Evolutionary conservation across 1,140 invertebrate species (phyloP).

Genomic region (Pachypsylla venusta): DNA sequence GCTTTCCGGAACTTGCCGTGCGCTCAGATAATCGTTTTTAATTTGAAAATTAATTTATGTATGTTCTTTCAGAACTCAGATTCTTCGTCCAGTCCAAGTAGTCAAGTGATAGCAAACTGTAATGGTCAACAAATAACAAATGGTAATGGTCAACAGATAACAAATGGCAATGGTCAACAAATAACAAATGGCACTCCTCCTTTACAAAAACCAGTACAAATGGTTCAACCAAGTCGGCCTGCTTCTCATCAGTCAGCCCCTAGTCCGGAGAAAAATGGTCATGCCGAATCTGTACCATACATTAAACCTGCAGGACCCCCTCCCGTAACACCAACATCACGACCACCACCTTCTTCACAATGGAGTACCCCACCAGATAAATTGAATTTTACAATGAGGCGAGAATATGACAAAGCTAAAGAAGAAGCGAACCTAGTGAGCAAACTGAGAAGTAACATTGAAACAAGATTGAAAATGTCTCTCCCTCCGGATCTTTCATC

Average conservation of each 20-base stretch:
- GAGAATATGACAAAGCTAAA: slow-evolving; percentile 75
- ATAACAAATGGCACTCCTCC: no score
- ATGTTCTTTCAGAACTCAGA: slow-evolving; percentile 8
- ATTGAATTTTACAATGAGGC: slow-evolving; percentile 77
- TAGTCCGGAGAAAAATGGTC: not conserved
- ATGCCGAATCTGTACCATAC: slow-evolving; percentile 11
- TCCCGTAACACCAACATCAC: not conserved
- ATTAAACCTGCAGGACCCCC: slow-evolving; percentile 15
- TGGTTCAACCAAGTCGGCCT: slow-evolving; percentile 37
- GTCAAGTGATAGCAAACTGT: not conserved
- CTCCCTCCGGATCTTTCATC: slow-evolving; percentile 74
- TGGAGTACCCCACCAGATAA: slow-evolving; percentile 58
- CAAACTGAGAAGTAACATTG: slow-evolving; percentile 70
- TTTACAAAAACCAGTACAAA: slow-evolving; percentile 41
- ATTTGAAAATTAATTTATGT: no score
- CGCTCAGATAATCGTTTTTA: no score
- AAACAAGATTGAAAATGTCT: slow-evolving; percentile 73
- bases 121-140: not conserved
- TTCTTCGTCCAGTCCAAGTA: not conserved
- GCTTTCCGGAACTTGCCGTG: no score
- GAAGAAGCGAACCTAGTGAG: slow-evolving; percentile 77
- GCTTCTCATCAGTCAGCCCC: not conserved
- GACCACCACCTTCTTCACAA: not conserved
- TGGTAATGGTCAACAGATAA: not conserved
- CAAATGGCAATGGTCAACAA: not conserved